These are phyloP conservation scores for Daphoenositta chrysoptera DNA, from an alignment of 2,113 vertebrate genomes.

Conservation along the genomic window DNA sequence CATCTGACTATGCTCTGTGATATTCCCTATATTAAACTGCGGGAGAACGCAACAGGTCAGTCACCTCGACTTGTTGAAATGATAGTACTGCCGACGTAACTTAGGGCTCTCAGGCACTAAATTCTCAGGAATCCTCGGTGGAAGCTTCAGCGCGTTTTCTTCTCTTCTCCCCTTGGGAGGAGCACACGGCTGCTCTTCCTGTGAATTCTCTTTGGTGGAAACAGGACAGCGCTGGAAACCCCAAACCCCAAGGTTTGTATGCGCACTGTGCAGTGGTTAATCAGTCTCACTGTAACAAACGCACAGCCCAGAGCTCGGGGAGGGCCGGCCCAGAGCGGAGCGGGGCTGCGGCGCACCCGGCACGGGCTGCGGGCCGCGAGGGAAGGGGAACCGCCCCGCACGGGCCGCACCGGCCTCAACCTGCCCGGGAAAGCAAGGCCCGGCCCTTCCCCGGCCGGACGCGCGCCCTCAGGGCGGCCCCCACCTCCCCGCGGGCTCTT, in stretches of 20 bases:
- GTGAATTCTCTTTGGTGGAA: not conserved
- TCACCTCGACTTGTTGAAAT: not conserved
- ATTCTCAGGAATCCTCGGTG: not conserved
- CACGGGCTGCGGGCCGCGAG: not conserved
- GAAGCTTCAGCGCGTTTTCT: not conserved
- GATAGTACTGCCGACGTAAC: accelerated
- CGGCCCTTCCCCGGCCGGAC: not conserved
- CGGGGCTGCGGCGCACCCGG: not conserved
- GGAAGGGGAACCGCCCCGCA: accelerated
- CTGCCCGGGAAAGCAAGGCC: accelerated
- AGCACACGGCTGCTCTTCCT: not conserved
- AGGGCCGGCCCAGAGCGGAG: not conserved
- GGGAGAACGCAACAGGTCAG: not conserved
- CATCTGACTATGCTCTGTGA: not conserved
- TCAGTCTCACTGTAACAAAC: accelerated
- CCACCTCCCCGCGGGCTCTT: not conserved
- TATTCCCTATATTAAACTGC: not conserved
- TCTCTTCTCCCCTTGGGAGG: not conserved
- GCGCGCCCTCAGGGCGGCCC: too few relatives aligned
- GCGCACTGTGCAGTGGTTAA: not conserved
- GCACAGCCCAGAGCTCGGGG: accelerated
- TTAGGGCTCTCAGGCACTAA: not conserved
- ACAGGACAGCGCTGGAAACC: accelerated
- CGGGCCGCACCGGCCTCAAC: accelerated
- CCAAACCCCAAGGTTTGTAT: accelerated